Evolutionary conservation across 2,888 invertebrate species (phyloP), one percentile per base, ranked within the genome.

Genomic region (Lordiphosa fenestrarum): DNA sequence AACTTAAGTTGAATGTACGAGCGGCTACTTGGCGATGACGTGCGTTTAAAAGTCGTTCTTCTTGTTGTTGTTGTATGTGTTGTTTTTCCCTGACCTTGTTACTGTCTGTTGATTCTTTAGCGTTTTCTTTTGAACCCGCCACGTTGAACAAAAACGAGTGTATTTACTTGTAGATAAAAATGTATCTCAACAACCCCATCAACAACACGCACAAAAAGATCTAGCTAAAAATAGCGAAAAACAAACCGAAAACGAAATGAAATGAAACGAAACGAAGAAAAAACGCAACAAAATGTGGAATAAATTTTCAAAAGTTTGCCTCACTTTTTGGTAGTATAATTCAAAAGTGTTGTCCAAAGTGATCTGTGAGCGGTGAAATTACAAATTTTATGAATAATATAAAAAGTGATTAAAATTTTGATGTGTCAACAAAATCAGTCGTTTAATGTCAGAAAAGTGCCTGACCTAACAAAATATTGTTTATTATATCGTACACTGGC

Each of bases 21-120:
- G 39, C 52, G 30, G 49, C 12, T 60, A 9, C 42, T 57, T 48
- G 66, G 33, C 52, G 59, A 63, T 81, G 78, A 84, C 78, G 82
- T 66, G 74, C 76, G 67, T 76, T 69, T 47, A 51, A 38, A 36
- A 42, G 50, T 15, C 23, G 40, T 13, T 38, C 38, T 21, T 12
- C 37, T 36, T 55, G 41, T 13, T 41, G 53, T 55, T 57, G 53
- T 47, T 57, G 53, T 46, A 15, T 15, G 1, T 51, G 63, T 48
- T 64, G 40, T 62, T 71, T 65, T 66, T 68, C 80, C 85, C 76
- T 85, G 80, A 80, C 80, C 80, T 80, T 80, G 85, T 83, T 85
- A 75, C 72, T 64, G 65, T 51, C 65, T 59, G 57, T 53, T 52
- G 46, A 58, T 66, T 66, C 67, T 57, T 37, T 33, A 33, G 39